Evolutionary conservation across 2,888 invertebrate species (phyloP), one percentile per base, ranked within the genome.

Genomic region (Machimus atricapillus): DNA sequence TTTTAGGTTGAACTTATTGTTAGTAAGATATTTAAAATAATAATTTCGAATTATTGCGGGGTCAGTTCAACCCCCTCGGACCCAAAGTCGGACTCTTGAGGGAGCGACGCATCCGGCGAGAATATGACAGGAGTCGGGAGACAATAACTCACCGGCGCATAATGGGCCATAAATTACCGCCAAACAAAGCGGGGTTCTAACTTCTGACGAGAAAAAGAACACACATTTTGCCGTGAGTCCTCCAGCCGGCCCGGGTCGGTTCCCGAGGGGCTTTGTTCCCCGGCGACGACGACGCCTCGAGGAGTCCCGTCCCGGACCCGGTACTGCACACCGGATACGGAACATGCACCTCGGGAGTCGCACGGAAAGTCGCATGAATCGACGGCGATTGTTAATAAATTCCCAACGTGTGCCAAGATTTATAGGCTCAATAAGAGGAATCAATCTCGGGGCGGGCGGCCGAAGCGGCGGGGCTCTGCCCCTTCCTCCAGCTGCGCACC

Each of bases 91-190:
- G 16, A 52, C 52, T 52, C n/a, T 19, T 19, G 52, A n/a, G 52
- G 52, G n/a, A 78, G 37, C 46, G 40, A 19, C 43, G 46, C 46
- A 78, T 78, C 78, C 40, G 43, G 23, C 46, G 76, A 34, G 23
- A 78, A 43, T 85, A 87, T 87, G 87, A 87, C 87, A 86, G 78
- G 27, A 87, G 66, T 85, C 88, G 78, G 85, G 43, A 87, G 88
- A 87, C 87, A 88, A 88, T 88, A 88, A 87, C 79, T 88, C 88
- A 88, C 88, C 79, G 74, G 85, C 85, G 88, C 74, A 88, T 88
- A 88, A 88, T 88, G 87, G 88, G 87, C 87, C 76, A 88, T 88
- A 88, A 88, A 88, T 88, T 88, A 88, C 87, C 87, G 46, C 76
- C 88, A 88, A 88, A 88, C 88, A 88, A 88, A 88, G 85, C 78